Conservation (phyloP, 2,797 vertebrate species). For the Artibeus lituratus region DNA sequence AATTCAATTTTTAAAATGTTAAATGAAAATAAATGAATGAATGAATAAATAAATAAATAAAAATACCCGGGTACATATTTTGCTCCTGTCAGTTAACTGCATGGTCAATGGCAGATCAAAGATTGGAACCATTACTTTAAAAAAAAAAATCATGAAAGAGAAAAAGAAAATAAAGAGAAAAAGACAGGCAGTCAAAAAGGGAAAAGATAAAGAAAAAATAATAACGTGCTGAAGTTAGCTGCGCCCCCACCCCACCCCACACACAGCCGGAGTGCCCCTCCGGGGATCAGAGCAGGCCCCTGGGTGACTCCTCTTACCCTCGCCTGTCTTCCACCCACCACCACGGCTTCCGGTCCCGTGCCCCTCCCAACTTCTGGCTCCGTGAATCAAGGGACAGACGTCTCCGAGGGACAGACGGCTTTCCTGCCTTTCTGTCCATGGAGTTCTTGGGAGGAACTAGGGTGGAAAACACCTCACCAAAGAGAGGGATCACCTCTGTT, state of each 20-base stretch:
- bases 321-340: rapidly evolving
- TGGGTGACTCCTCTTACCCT: background rate
- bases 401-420: no score
- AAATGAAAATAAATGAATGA: background rate
- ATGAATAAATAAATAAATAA: background rate
- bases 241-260: background rate
- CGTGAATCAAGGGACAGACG: no score
- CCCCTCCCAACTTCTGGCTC: background rate
- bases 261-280: background rate
- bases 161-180: background rate
- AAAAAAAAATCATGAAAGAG: background rate
- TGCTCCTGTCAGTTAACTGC: background rate
- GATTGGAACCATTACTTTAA: background rate
- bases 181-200: background rate
- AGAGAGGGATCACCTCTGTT: background rate
- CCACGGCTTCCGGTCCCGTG: background rate
- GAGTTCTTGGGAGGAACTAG: background rate
- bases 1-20: background rate
- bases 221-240: no score
- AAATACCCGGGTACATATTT: background rate
- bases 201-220: background rate
- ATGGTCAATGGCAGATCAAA: background rate
- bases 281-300: no score
- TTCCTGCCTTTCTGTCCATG: background rate
- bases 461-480: background rate